Percentiles rank a stretch among this genome's conserved stretches.
Evolutionary conservation across 2,888 invertebrate genomes (phyloP).

Genomic region (Thera obeliscata): DNA sequence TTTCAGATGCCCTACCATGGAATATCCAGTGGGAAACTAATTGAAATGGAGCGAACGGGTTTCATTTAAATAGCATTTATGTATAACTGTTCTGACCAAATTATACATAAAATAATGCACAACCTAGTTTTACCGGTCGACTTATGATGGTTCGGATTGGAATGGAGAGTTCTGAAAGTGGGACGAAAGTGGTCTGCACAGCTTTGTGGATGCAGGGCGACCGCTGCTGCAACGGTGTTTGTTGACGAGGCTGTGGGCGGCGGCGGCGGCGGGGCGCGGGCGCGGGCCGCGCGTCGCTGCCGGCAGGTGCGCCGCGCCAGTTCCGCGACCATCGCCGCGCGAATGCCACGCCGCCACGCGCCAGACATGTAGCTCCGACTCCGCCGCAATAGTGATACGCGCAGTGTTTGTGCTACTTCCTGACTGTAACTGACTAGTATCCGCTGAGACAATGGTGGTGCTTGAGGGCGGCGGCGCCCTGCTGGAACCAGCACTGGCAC

Average conservation of each 20-base stretch:
- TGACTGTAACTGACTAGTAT: conserved; percentile 57
- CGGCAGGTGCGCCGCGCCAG: conserved; percentile 73
- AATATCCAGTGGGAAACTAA: conserved; percentile 23
- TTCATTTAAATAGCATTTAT: conserved; percentile 15
- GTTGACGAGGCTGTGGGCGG: conserved; percentile 75
- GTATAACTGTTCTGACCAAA: conserved; percentile 4
- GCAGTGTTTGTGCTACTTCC: conserved; percentile 65
- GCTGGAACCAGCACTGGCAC: conserved; percentile 87
- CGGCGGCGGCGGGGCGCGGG: conserved; percentile 58
- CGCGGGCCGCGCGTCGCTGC: conserved; percentile 52
- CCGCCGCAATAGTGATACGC: conserved; percentile 48
- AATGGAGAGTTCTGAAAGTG: conserved; percentile 63
- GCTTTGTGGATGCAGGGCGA: conserved; percentile 71
- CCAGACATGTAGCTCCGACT: conserved; percentile 73
- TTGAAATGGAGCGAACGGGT: background rate
- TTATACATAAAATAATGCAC: conserved; percentile 5
- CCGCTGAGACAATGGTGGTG: conserved; percentile 74
- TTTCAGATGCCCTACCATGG: conserved; percentile 39
- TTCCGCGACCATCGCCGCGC: conserved; percentile 76
- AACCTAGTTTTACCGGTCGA: conserved; percentile 40
- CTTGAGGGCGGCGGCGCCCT: conserved; percentile 80
- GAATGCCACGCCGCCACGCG: conserved; percentile 63
- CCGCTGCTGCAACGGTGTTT: conserved; percentile 80
- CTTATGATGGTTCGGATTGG: conserved; percentile 43
- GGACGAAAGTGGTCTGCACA: conserved; percentile 68